Evolutionary conservation across 2,797 vertebrate genomes (phyloP), one percentile per base, ranked within the genome.

Genomic region (Cephalopachus bancanus): DNA sequence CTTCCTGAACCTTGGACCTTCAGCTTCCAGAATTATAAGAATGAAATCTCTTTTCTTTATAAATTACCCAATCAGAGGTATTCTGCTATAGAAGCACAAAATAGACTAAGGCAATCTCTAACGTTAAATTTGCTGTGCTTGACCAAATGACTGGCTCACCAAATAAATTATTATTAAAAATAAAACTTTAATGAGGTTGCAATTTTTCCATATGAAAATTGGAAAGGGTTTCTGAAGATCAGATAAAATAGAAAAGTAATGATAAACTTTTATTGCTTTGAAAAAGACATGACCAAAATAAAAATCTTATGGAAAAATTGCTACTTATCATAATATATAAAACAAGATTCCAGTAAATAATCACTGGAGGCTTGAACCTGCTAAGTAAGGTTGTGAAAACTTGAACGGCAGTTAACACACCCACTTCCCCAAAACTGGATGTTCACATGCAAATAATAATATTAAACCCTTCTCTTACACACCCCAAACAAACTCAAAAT

Each of bases 201-300:
- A 83, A 5, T 24, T 86, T 55, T 85, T 78, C 5, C 12, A 59
- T 69, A n/a, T 59, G 10, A 89, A 96, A 92, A 83, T 74, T 86
- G 4, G 4, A 95, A 91, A n/a, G 93, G 37, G 5, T 19, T 87
- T 86, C 53, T 95, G 10, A 74, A 79, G 64, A 84, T 65, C 7
- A 89, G 92, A 67, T 67, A 33, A 69, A 96, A 92, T 17, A 26
- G 19, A 87, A 69, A 80, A 51, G 8, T 86, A 87, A 88, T 88
- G 84, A 49, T 80, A 88, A 44, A 71, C 9, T 30, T 85, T 89
- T 53, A 71, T 79, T 90, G 11, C 22, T 16, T 57, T 79, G 20
- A 20, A 76, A 78, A 89, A 86, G 16, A 15, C 1, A 49, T 86
- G 14, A 60, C n/a, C 49, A 59, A 89, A 86, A 89, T 93, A 60